Evolutionary conservation across 2,113 vertebrate genomes (phyloP), one percentile per base, ranked within the genome.

Genomic region (Strigops habroptila): DNA sequence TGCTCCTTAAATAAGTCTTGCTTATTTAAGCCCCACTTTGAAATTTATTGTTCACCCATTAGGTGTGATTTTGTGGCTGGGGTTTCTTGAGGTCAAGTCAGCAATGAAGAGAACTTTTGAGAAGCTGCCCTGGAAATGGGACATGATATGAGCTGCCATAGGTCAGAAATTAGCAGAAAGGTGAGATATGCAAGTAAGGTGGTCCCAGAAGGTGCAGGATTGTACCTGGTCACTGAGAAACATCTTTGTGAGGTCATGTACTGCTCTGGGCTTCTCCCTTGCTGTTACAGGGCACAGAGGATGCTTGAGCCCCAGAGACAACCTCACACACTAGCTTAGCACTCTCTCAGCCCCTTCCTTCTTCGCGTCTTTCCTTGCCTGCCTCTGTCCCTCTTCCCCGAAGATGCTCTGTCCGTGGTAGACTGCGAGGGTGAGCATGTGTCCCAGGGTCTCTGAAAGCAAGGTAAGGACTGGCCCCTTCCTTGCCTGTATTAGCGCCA

Each of bases 341-440:
- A 10, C 22, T 33, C 48, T 55, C 28, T n/a, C 35, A 44, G 41
- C 6, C 46, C 35, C 5, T 55, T 62, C 27, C 19, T 67, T 77
- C 70, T 55, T 46, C 43, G 30, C 1, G 0, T 19, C 77, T 74
- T 68, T 74, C 46, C 77, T 74, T 63, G 68, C 46, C 39, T 82
- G 52, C 31, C 24, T 23, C 24, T 22, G 35, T 51, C 12, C 6
- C 12, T 86, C n/a, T 86, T 23, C 39, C 14, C 14, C 39, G 21
- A 39, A 55, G 39, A 12, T 30, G 10, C 14, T 82, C 33, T 39
- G 31, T 30, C 49, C 12, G 68, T 74, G 31, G 10, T 46, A 91
- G 41, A 31, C 8, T 64, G 41, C 0, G 3, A 78, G 22, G 13
- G 3, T 41, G 23, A 63, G 9, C 0, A 0, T 0, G 0, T 28